These are phyloP conservation scores for Platanista minor DNA, from an alignment of 2,113 vertebrate genomes.

Conservation along the genomic window DNA sequence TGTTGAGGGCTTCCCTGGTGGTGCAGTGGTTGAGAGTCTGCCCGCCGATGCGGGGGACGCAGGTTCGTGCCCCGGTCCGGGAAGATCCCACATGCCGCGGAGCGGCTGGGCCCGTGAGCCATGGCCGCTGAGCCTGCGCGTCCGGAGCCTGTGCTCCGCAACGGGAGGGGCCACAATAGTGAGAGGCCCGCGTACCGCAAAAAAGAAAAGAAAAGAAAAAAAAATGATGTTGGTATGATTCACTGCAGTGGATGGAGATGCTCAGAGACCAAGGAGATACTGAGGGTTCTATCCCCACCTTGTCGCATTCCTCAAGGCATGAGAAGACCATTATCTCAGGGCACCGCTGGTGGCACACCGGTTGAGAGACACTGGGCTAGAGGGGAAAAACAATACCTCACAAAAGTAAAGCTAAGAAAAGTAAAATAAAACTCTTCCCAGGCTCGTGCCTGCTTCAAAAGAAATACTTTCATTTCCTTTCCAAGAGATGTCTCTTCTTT, in stretches of 20 bases:
- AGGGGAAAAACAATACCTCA: neutral
- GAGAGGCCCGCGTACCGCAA: no score
- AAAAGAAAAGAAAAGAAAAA: no score
- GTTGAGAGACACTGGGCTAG: neutral
- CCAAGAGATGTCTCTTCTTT: neutral
- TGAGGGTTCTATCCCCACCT: neutral
- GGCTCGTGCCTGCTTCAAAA: neutral
- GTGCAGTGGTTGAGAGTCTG: no score
- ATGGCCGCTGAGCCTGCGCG: no score
- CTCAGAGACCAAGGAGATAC: neutral
- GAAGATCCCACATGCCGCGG: no score
- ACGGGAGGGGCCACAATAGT: no score
- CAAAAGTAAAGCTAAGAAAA: neutral
- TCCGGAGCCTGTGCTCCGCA: no score
- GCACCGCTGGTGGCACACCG: neutral
- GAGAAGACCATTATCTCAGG: neutral
- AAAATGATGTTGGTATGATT: neutral
- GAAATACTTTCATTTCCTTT: neutral
- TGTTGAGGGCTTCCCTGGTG: no score
- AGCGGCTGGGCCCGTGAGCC: no score
- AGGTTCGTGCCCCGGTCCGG: no score
- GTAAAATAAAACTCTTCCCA: neutral
- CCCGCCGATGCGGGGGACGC: no score
- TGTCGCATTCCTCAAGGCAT: neutral
- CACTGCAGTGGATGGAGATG: neutral